Base-by-base conservation (phyloP, 2,888 invertebrate genomes). In the Lasioglossum vierecki region DNA sequence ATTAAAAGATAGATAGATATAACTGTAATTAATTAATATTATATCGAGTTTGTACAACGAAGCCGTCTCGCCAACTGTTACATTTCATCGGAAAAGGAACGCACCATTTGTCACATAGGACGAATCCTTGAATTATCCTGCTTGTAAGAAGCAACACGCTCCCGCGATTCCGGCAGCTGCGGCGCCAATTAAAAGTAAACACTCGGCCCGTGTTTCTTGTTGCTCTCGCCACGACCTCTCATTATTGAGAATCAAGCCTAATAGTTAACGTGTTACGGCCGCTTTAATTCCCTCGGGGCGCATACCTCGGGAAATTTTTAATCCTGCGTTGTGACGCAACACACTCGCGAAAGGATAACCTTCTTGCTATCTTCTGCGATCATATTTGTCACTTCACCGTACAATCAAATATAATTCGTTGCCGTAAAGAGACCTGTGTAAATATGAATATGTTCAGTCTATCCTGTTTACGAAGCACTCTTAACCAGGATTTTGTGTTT, bases 161-260 rank as follows among this genome's bases (percentile, higher is more conserved):
- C 72, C 75, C 82, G 82, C 82, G 76, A 85, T 79, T 60, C 84
- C 44, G 63, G 73, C 76, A 68, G 77, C 80, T 82, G 85, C 79
- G 80, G 70, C 81, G 80, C 76, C 91, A 89, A 89, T 89, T 91
- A 89, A 89, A 91, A 91, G 78, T 81, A 89, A 89, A 87, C 57
- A 83, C 80, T 41, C 77, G 74, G 44, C 9, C 22, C 39, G 66
- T 73, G 63, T 30, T 90, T 90, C 89, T 88, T 83, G 80, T 84
- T 86, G 79, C 68, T 68, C 72, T 60, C 81, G 66, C 81, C 76
- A 30, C 79, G 83, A 78, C 72, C 79, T 83, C 80, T 88, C 87
- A 80, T 88, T 88, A 84, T 44, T 71, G 68, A 81, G 79, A 53
- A 63, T 72, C 71, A 68, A 63, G 53, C 80, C 68, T 80, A 77